These are phyloP conservation scores for Sebastes schlegelii DNA, from an alignment of 2,113 vertebrate genomes.

Conservation along the genomic window DNA sequence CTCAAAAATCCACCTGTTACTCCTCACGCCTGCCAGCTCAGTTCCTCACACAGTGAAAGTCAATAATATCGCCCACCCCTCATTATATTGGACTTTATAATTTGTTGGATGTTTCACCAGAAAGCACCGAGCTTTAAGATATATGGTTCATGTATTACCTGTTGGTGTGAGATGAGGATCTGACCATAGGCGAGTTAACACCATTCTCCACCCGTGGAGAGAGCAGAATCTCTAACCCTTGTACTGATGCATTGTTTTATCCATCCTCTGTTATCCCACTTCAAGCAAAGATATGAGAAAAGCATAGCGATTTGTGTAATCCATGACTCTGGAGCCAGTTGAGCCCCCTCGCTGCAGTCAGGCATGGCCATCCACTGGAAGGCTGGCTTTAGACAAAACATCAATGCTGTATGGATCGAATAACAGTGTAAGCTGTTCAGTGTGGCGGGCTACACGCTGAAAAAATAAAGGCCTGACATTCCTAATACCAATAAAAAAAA, in stretches of 20 bases:
- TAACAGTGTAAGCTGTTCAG: conserved; percentile 60
- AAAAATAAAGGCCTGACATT: conserved; percentile 44
- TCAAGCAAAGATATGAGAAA: conserved; percentile 45
- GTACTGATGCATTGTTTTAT: conserved; percentile 18
- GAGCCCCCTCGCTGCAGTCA: conserved; percentile 55
- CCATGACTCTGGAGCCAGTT: conserved; percentile 51
- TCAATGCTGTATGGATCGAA: conserved; percentile 66
- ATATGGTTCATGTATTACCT: not conserved
- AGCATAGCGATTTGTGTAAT: conserved; percentile 68
- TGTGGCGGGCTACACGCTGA: conserved; percentile 24
- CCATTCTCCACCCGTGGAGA: not conserved
- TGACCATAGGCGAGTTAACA: conserved; percentile 10
- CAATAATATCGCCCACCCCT: not conserved
- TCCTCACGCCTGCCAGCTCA: not conserved
- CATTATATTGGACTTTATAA: not conserved
- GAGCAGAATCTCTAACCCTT: conserved; percentile 15
- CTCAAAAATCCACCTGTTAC: not conserved
- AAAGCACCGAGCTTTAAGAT: not conserved
- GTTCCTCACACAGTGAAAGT: not conserved
- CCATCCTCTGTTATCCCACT: conserved; percentile 40
- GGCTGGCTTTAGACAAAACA: conserved; percentile 70
- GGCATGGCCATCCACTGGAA: conserved; percentile 62
- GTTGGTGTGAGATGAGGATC: conserved; percentile 5
- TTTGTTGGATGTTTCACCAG: not conserved
- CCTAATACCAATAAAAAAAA: conserved; percentile 31